phyloP scores from a whole-genome alignment of 2,888 invertebrate species.

The Callosobruchus maculatus region DNA sequence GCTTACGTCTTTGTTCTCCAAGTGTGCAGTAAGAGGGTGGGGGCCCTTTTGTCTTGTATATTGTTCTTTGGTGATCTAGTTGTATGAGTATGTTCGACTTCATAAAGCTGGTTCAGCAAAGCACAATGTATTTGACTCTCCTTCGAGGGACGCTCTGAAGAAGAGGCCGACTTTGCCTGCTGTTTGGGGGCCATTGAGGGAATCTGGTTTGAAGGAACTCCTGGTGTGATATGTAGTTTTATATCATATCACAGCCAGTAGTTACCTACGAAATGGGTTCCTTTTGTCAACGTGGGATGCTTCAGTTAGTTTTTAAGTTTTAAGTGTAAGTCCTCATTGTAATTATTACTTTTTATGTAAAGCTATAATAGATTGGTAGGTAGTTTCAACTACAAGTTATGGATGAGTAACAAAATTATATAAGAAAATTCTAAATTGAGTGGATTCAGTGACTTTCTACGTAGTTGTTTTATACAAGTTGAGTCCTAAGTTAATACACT shows the following conservation, averaged over 20 bases:
- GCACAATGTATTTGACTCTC: conserved; percentile 47
- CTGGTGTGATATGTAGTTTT: conserved; percentile 50
- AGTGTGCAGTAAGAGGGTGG: not conserved
- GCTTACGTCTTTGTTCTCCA: not conserved
- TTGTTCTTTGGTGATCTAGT: conserved; percentile 53
- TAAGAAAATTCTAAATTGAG: too few species aligned
- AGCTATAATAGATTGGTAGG: too few species aligned
- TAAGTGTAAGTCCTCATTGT: not conserved
- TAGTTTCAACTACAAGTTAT: too few species aligned
- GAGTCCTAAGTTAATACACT: too few species aligned
- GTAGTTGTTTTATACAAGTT: too few species aligned
- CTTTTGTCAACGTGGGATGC: conserved; percentile 19
- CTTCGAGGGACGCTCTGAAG: conserved; percentile 26
- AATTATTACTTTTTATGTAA: too few species aligned
- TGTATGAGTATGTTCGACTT: conserved; percentile 47
- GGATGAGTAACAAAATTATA: too few species aligned
- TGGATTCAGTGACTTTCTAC: too few species aligned
- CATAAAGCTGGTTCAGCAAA: conserved; percentile 53
- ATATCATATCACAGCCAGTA: conserved; percentile 51
- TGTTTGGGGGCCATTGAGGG: conserved; percentile 26
- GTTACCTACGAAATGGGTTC: conserved; percentile 50
- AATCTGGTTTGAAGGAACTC: conserved; percentile 51
- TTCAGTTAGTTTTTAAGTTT: not conserved
- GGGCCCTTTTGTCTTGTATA: conserved; percentile 38
- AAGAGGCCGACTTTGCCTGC: conserved; percentile 9